Conservation (phyloP, 64 coral and sea anemone genomes). For the Orbicella faveolata region DNA sequence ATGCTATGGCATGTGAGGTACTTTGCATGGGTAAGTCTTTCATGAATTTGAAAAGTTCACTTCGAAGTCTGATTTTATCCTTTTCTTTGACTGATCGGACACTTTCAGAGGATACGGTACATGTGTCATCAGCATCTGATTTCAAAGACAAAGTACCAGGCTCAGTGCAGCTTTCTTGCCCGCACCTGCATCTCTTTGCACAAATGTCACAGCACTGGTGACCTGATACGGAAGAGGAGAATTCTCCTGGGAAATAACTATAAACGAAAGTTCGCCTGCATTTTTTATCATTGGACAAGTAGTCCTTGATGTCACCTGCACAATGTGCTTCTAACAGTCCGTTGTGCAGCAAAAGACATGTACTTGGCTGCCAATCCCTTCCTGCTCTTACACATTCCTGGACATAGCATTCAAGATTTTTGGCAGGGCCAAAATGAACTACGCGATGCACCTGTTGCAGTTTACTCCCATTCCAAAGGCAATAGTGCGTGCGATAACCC, state of each 20-base stretch:
- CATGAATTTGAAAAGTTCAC: slow-evolving; percentile 10
- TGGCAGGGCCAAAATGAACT: slow-evolving; percentile 49
- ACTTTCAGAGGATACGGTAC: slow-evolving; percentile 15
- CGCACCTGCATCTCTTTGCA: slow-evolving; percentile 1
- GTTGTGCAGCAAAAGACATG: slow-evolving; percentile 13
- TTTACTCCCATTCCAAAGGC: slow-evolving; percentile 66
- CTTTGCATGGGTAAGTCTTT: slow-evolving; percentile 15
- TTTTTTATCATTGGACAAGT: not conserved
- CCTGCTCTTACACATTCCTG: slow-evolving; percentile 31
- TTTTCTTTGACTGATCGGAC: slow-evolving; percentile 34
- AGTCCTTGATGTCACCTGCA: slow-evolving; percentile 16
- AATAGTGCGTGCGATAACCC: slow-evolving; percentile 56
- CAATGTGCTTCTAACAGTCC: slow-evolving; percentile 28
- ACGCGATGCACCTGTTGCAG: slow-evolving; percentile 30
- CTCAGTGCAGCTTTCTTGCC: slow-evolving; percentile 7
- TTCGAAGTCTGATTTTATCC: slow-evolving; percentile 1
- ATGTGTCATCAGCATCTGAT: not conserved
- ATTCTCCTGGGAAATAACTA: slow-evolving; percentile 18
- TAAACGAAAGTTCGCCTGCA: slow-evolving; percentile 22
- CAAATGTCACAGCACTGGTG: slow-evolving; percentile 40
- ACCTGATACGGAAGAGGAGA: slow-evolving; percentile 2
- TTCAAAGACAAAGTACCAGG: not conserved
- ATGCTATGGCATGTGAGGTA: slow-evolving; percentile 29
- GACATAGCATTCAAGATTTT: slow-evolving; percentile 48
- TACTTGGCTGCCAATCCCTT: slow-evolving; percentile 26